Evolutionary conservation across 1,140 invertebrate species (phyloP).

Genomic region (Papilio xuthus): DNA sequence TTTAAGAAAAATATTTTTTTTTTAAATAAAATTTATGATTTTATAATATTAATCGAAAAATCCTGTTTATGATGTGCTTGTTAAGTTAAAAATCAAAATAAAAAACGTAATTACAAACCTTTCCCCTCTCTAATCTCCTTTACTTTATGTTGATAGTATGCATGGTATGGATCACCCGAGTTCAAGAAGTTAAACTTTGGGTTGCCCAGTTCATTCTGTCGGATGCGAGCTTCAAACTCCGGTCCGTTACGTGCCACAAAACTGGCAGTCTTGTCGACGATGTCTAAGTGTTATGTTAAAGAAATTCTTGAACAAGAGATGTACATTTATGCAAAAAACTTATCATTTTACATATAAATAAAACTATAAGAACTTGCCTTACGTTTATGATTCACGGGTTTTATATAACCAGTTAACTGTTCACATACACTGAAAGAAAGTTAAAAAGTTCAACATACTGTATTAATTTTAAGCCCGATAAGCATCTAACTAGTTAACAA

Average conservation of each 20-base stretch:
- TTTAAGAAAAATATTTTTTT: too few species aligned
- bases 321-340: neutral
- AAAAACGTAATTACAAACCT: constrained; percentile 77
- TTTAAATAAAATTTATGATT: too few species aligned
- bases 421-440: neutral
- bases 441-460: neutral
- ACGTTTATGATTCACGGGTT: neutral
- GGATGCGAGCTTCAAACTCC: constrained; percentile 98
- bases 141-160: constrained; percentile 99
- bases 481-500: neutral
- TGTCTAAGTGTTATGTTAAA: constrained; percentile 86
- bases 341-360: neutral
- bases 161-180: constrained; percentile 98
- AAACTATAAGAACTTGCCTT: constrained; percentile 10
- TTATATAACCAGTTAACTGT: neutral
- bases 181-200: constrained; percentile 99
- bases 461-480: too few species aligned
- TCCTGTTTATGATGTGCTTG: too few species aligned
- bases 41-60: too few species aligned
- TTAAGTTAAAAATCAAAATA: neutral
- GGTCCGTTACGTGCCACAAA: constrained; percentile 99
- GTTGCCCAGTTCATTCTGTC: constrained; percentile 98
- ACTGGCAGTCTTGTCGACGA: constrained; percentile 99
- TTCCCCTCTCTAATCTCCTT: constrained; percentile 97
- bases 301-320: constrained; percentile 47